A percentile compares a stretch with the other conserved stretches of the same genome.
These are phyloP conservation scores for Eufriesea mexicana DNA, from an alignment of 1,140 invertebrate genomes.

Conservation along the genomic window DNA sequence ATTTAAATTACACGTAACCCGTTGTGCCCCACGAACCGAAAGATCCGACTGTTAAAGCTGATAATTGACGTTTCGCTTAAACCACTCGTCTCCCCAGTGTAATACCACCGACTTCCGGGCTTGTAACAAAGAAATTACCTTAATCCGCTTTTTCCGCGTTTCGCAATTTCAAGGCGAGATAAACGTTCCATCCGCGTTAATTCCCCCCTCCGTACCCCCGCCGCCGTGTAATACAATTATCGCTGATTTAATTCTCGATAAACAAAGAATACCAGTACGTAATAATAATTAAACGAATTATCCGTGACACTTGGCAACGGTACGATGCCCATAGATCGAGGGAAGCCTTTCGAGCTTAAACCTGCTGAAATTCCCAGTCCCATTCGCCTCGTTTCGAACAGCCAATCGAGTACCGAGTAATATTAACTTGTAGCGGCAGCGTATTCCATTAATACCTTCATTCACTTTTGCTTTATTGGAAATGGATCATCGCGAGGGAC, in stretches of 20 bases:
- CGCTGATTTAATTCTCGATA: background rate
- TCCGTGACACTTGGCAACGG: background rate
- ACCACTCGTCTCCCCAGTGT: background rate
- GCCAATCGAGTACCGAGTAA: background rate
- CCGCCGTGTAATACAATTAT: background rate
- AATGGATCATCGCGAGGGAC: constrained; percentile 32
- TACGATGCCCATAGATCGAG: background rate
- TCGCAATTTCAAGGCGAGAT: background rate
- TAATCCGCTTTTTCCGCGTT: background rate
- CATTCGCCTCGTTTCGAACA: background rate
- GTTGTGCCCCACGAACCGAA: background rate
- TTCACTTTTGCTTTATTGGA: constrained; percentile 24
- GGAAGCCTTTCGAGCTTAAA: constrained; percentile 45
- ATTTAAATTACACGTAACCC: constrained; percentile 1
- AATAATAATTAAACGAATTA: background rate
- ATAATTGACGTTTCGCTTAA: constrained; percentile 6
- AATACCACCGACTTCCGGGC: background rate
- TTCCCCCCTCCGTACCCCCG: too few relatives aligned
- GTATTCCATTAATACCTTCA: constrained; percentile 36
- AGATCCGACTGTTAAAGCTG: background rate
- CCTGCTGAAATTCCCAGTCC: background rate
- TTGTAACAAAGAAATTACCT: background rate
- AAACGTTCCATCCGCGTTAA: background rate
- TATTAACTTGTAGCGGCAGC: constrained; percentile 22
- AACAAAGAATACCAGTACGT: background rate